phyloP scores from a whole-genome alignment of 2,113 vertebrate genomes.

The Corapipo altera region DNA sequence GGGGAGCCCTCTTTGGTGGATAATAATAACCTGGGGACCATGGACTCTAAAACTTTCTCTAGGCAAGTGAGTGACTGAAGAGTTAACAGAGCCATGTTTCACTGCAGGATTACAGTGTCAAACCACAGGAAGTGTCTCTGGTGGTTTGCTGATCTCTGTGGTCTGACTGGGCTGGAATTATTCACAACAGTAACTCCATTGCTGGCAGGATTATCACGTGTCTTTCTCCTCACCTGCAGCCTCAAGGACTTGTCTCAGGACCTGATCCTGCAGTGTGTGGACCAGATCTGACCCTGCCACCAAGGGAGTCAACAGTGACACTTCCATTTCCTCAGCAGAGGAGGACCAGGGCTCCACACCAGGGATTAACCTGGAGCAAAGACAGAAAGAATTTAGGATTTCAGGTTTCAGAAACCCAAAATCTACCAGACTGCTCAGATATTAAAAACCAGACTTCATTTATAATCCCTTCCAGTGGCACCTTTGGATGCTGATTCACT shows the following conservation, averaged over 20 bases:
- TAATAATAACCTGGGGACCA: conserved; percentile 7
- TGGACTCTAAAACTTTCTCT: background rate
- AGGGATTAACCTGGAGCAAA: background rate
- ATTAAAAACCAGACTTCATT: background rate
- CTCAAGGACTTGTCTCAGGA: background rate
- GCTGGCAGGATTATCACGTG: background rate
- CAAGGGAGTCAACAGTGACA: background rate
- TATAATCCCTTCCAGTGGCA: background rate
- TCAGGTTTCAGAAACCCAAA: background rate
- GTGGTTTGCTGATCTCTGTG: conserved; percentile 43
- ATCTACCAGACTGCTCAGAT: background rate
- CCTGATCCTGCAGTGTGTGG: background rate
- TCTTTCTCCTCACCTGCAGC: background rate
- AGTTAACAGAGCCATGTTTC: background rate
- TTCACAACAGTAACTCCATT: background rate
- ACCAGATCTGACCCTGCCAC: background rate
- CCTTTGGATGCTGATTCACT: background rate
- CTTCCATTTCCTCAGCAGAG: background rate
- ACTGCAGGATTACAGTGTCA: background rate
- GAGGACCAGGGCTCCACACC: background rate
- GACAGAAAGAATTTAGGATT: background rate
- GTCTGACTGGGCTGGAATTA: background rate
- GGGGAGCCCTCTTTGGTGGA: background rate
- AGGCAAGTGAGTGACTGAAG: background rate
- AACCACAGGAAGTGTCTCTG: conserved; percentile 33